Percentiles rank a stretch among this genome's conserved stretches.
These are phyloP conservation scores for Anguilla japonica DNA, from an alignment of 2,113 vertebrate genomes.

Conservation along the genomic window DNA sequence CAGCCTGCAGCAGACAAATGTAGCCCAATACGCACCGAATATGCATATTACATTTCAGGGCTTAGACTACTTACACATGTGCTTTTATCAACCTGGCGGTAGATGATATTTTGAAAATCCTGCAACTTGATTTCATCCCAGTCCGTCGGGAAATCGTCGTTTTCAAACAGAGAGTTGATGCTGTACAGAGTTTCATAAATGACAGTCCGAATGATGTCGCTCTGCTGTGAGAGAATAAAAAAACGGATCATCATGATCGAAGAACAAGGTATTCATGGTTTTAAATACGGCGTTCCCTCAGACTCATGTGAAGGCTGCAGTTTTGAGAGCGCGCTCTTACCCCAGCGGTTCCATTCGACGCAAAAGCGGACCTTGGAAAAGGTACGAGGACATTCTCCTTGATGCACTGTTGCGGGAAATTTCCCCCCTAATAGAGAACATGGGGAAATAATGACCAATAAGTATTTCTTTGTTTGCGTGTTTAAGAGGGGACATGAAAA, in stretches of 20 bases:
- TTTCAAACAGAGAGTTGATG: slow-evolving; percentile 20
- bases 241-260: not conserved
- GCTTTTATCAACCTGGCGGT: slow-evolving; percentile 2
- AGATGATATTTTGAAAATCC: slow-evolving; percentile 10
- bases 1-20: not conserved
- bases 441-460: not conserved
- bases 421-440: slow-evolving; percentile 16
- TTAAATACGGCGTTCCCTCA: not conserved
- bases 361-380: slow-evolving; percentile 11
- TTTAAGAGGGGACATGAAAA: too few relatives aligned
- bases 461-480: not conserved
- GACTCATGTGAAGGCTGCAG: not conserved
- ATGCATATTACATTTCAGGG: not conserved
- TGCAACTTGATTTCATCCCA: slow-evolving; percentile 27
- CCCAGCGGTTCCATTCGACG: not conserved
- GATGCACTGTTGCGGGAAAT: slow-evolving; percentile 34
- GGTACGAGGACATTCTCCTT: not conserved
- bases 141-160: slow-evolving; percentile 20
- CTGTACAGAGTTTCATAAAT: slow-evolving; percentile 24
- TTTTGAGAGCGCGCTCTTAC: not conserved
- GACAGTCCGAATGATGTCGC: not conserved
- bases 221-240: not conserved
- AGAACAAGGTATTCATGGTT: not conserved
- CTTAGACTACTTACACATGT: slow-evolving; percentile 23
- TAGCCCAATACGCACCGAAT: not conserved